These are phyloP conservation scores for Branchinecta lindahli DNA, from an alignment of 1,140 invertebrate genomes.

Conservation along the genomic window DNA sequence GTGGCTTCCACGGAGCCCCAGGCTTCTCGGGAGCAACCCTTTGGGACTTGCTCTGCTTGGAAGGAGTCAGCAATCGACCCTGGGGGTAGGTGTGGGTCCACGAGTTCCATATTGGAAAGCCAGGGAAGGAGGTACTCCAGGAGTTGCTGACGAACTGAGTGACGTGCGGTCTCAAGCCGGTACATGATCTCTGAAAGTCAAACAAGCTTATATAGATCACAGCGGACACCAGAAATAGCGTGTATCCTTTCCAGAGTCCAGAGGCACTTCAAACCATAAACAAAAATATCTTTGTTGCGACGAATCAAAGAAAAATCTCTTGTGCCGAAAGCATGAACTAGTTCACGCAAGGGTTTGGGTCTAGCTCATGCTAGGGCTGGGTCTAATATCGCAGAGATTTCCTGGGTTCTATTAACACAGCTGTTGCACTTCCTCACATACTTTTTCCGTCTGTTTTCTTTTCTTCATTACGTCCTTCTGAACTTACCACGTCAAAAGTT, in stretches of 20 bases:
- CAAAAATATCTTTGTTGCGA: constrained; percentile 1
- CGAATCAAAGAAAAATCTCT: too few relatives aligned
- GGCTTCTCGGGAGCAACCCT: constrained; percentile 47
- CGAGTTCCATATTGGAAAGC: constrained; percentile 96
- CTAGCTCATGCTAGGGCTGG: too few relatives aligned
- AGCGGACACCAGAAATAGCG: neutral
- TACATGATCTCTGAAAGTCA: constrained; percentile 72
- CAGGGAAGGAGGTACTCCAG: constrained; percentile 87
- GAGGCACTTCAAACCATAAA: neutral
- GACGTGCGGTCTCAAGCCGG: constrained; percentile 84
- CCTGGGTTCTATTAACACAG: too few relatives aligned
- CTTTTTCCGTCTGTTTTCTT: too few relatives aligned
- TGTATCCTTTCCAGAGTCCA: neutral
- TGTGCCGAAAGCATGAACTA: too few relatives aligned
- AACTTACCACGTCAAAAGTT: too few relatives aligned
- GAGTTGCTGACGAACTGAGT: constrained; percentile 70
- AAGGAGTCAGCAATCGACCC: constrained; percentile 28
- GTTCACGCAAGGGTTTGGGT: too few relatives aligned
- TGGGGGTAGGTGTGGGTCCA: constrained; percentile 85
- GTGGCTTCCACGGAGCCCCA: constrained; percentile 97
- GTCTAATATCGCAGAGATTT: too few relatives aligned
- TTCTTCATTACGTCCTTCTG: too few relatives aligned
- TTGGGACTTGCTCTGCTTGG: neutral
- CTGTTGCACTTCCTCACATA: too few relatives aligned
- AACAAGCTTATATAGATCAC: neutral